Conservation (phyloP, 2,888 invertebrate genomes). For the Drosophila algonquin region DNA sequence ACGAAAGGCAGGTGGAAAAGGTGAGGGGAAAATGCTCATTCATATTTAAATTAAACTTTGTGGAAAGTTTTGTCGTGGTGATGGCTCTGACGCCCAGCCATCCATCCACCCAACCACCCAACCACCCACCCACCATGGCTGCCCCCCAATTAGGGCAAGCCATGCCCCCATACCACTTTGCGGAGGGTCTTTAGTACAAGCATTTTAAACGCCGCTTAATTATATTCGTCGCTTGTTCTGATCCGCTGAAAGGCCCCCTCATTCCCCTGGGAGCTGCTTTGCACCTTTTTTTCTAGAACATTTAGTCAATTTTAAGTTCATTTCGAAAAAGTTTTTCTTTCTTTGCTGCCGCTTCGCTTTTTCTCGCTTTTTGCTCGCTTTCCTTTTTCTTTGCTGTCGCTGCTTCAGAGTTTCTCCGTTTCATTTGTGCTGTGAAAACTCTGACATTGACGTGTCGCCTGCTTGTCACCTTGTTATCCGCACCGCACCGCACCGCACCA, state of each 20-base stretch:
- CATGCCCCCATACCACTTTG: constrained; percentile 4
- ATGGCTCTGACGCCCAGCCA: neutral
- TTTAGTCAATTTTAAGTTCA: constrained; percentile 79
- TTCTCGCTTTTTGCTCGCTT: neutral
- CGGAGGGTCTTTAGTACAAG: constrained; percentile 41
- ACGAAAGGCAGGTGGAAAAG: neutral
- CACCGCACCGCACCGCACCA: neutral
- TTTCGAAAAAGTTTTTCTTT: constrained; percentile 63
- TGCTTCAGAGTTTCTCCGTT: constrained; percentile 34
- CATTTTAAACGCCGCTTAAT: constrained; percentile 76
- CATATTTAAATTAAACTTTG: constrained; percentile 78
- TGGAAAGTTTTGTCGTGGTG: constrained; percentile 52
- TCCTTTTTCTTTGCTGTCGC: neutral
- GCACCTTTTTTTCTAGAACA: constrained; percentile 69
- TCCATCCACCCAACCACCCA: constrained; percentile 2
- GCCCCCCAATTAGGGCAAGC: constrained; percentile 54
- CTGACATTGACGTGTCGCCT: constrained; percentile 52
- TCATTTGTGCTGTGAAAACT: constrained; percentile 42
- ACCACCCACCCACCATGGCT: neutral
- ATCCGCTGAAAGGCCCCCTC: neutral
- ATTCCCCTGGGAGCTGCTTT: constrained; percentile 51
- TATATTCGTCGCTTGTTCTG: constrained; percentile 60
- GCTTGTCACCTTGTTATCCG: constrained; percentile 38
- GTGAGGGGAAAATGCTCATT: constrained; percentile 49
- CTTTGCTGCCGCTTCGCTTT: constrained; percentile 5